phyloP scores from a whole-genome alignment of 2,888 invertebrate genomes.

The Prenolepis imparis region DNA sequence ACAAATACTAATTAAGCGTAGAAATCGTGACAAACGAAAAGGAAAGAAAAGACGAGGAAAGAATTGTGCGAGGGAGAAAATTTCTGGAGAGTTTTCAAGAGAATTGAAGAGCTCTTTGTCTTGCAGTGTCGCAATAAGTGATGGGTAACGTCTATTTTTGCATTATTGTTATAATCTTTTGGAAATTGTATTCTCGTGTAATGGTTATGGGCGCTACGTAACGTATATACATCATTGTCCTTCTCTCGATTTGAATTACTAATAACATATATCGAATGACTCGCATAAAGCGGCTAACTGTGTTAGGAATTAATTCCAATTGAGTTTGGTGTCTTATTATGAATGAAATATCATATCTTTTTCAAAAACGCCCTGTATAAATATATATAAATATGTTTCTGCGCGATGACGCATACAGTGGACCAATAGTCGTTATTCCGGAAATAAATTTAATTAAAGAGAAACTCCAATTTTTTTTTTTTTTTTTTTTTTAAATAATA shows the following conservation, averaged over 20 bases:
- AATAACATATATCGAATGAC: constrained; percentile 63
- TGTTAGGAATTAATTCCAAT: neutral
- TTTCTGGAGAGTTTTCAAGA: constrained; percentile 32
- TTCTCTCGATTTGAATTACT: constrained; percentile 79
- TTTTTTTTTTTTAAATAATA: neutral
- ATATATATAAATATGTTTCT: constrained; percentile 76
- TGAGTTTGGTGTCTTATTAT: neutral
- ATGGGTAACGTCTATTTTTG: constrained; percentile 86
- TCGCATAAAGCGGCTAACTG: neutral
- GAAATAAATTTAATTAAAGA: neutral
- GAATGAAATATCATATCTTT: neutral
- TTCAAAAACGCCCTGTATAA: constrained; percentile 54
- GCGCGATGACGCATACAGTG: constrained; percentile 72
- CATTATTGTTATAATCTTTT: constrained; percentile 87
- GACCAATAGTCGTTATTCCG: constrained; percentile 14
- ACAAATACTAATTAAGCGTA: constrained; percentile 45
- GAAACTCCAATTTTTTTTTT: neutral
- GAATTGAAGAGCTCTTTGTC: constrained; percentile 49
- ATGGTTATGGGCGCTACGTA: constrained; percentile 72
- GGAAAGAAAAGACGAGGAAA: constrained; percentile 29
- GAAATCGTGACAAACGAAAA: constrained; percentile 10
- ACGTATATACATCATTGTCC: constrained; percentile 76
- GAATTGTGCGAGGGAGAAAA: constrained; percentile 43
- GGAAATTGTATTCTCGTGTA: constrained; percentile 79
- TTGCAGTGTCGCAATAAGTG: constrained; percentile 56